These are phyloP conservation scores for Tenualosa thibaudeaui DNA, from an alignment of 2,797 vertebrate species.

Conservation along the genomic window DNA sequence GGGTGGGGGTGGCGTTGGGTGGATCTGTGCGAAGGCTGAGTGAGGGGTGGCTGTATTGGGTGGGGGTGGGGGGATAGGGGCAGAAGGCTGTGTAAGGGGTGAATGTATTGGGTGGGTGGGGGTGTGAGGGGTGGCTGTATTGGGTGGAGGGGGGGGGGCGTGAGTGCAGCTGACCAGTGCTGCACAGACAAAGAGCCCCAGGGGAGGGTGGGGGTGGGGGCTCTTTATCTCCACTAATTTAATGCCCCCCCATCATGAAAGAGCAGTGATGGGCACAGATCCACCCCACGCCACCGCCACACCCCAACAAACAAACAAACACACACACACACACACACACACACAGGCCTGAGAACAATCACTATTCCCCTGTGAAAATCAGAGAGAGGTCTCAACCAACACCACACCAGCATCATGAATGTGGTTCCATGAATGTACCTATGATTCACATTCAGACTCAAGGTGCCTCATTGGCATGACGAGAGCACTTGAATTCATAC, in stretches of 20 bases:
- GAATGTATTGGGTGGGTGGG: background rate
- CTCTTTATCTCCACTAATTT: background rate
- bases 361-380: background rate
- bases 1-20: too few species aligned
- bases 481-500: too few species aligned
- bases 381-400: too few species aligned
- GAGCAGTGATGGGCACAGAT: background rate
- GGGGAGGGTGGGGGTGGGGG: background rate
- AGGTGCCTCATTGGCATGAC: too few species aligned
- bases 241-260: background rate
- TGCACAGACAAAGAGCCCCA: background rate
- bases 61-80: background rate
- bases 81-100: background rate
- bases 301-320: background rate
- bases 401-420: background rate
- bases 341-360: background rate
- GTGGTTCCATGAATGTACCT: too few species aligned
- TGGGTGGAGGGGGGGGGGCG: background rate
- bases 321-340: constrained; percentile 4
- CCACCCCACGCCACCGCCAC: too few species aligned
- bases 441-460: too few species aligned
- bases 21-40: too few species aligned
- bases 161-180: background rate
- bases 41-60: background rate
- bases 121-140: background rate